Evolutionary conservation across 1,140 invertebrate genomes (phyloP), one percentile per base, ranked within the genome.

Genomic region (Steinernema khuongi): DNA sequence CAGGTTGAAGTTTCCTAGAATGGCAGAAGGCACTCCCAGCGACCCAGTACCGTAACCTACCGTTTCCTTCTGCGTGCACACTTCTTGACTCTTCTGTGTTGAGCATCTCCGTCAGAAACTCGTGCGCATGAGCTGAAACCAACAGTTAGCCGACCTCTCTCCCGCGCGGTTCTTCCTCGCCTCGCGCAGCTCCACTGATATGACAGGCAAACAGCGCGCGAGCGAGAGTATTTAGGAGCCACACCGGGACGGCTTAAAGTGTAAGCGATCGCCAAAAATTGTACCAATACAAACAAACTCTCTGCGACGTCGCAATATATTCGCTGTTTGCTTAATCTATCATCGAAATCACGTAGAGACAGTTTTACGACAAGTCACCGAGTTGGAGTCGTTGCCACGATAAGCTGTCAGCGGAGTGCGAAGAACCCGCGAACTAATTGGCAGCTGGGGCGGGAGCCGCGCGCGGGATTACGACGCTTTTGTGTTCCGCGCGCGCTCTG

Each of bases 181-280:
- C n/a, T 41, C 36, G 7, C 36, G 36, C 36, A 41, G 50, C 14
- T 60, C 26, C 14, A n/a, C 14, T 60, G 50, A 41, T n/a, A 11
- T 41, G 36, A 60, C 50, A 60, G 50, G 50, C 50, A 60, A 60
- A 60, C 26, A 60, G 50, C 11, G 50, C n/a, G n/a, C n/a, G 50
- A 14, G 50, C 7, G 50, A 7, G 50, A 60, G 50, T 60, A 60
- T 60, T 60, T 60, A 60, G 50, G 22, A 60, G 50, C 11, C 4
- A 22, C 50, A 60, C 14, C 7, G 22, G 22, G 26, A 11, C n/a
- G n/a, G 50, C 50, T 60, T 60, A 60, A 60, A 60, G 50, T 60
- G 50, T 60, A 60, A 60, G 50, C 50, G 50, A 60, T 60, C 50
- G 26, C 50, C 50, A 60, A 60, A 60, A 60, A 60, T 60, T 60